phyloP scores from a whole-genome alignment of 2,797 vertebrate species.

The Paratrypauchen microcephalus region DNA sequence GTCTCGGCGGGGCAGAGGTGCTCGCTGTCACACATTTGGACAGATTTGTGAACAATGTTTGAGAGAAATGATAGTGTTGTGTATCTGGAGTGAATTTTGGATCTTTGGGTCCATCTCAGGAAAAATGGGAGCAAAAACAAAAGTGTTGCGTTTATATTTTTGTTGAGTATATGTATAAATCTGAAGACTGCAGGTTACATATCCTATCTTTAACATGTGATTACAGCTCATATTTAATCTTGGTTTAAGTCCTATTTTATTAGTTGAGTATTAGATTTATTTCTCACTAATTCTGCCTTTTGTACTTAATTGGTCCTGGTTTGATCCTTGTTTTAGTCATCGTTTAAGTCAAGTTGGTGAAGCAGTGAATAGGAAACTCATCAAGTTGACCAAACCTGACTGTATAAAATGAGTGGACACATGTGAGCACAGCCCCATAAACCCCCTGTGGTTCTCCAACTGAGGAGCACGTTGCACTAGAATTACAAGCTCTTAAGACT shows the following conservation, averaged over 20 bases:
- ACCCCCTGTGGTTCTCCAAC: conserved; percentile 1
- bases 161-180: too few species aligned
- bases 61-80: too few species aligned
- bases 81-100: too few species aligned
- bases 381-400: neutral
- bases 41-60: too few species aligned
- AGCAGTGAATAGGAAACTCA: neutral
- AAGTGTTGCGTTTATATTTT: too few species aligned
- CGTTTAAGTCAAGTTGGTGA: neutral
- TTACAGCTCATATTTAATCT: neutral
- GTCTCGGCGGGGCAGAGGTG: too few species aligned
- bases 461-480: neutral
- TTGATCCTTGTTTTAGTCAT: neutral
- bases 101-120: too few species aligned
- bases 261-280: neutral
- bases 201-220: too few species aligned
- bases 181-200: too few species aligned
- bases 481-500: neutral
- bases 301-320: neutral
- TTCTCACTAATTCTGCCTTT: neutral
- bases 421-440: neutral
- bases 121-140: too few species aligned
- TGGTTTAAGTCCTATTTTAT: neutral
- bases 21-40: too few species aligned
- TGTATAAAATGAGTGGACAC: neutral